Base-by-base conservation (phyloP, 2,797 vertebrate genomes). In the Gymnoscopelus braueri region DNA sequence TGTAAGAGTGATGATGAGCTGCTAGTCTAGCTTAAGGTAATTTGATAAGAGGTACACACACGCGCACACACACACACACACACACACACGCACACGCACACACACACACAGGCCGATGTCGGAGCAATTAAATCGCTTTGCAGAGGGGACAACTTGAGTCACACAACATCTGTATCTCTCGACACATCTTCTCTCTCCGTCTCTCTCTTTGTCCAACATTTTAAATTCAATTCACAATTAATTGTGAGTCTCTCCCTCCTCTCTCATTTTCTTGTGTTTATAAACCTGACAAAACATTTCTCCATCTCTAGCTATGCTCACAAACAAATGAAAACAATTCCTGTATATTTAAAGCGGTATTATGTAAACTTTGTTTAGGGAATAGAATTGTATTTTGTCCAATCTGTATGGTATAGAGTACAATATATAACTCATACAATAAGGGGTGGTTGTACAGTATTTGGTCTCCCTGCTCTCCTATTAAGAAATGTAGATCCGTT, bases 61-160 rank as follows among this genome's bases (percentile, higher is more conserved):
- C 59, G 73, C 50, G 57, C 66, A 66, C 52, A 59, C 44, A 62
- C 50, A 51, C 11, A 11, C 49, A 51, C 49, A 24, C 13, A 6
- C 47, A 50, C 61, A 50, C 61, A 50, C 61, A 51, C 61, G 51
- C 58, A 44, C 65, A 67, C 66, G 47, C 58, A 47, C 63, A 63
- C 55, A 67, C 56, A 69, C 55, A 75, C 69, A 67, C 77, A 56
- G 50, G n/a, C 35, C 69, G 60, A 87, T 85, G 86, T 85, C 84
- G 83, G 71, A 78, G 81, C 84, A 85, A 89, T 89, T 88, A 89
- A 86, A 84, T 90, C 86, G 88, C 83, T 87, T 85, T 72, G 80
- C 83, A 61, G 84, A 86, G 81, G 63, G 87, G 85, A 87, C 63
- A 35, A 72, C 78, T 72, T 88, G 88, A 89, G 84, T 87, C 85